Conservation (phyloP, 2,888 invertebrate genomes). For the Tetragonula carbonaria region DNA sequence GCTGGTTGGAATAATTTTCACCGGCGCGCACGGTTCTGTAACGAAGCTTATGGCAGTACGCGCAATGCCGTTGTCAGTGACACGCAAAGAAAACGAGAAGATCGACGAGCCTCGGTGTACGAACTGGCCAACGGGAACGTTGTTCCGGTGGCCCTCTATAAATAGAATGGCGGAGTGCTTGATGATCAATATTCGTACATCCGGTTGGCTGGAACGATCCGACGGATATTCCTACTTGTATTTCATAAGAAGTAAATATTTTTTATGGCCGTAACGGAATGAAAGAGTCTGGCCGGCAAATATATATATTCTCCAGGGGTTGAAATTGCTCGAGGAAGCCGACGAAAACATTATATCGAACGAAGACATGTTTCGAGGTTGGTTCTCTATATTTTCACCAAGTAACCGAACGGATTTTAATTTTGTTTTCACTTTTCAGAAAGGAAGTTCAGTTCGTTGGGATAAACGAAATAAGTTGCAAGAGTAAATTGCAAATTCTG, state of each 20-base stretch:
- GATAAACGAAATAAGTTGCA: too few species aligned
- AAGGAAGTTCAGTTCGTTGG: too few species aligned
- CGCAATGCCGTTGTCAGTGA: slow-evolving; percentile 42
- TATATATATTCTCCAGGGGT: neutral
- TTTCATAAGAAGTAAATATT: slow-evolving; percentile 53
- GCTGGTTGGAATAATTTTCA: slow-evolving; percentile 39
- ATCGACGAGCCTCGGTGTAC: slow-evolving; percentile 44
- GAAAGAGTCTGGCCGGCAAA: neutral
- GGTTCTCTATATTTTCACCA: too few species aligned
- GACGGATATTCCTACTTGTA: slow-evolving; percentile 58
- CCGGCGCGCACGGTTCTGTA: neutral
- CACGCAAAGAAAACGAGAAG: slow-evolving; percentile 64
- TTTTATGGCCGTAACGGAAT: slow-evolving; percentile 17
- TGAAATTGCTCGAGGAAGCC: too few species aligned
- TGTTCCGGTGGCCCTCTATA: slow-evolving; percentile 65
- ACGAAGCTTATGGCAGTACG: slow-evolving; percentile 21
- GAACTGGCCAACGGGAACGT: slow-evolving; percentile 61
- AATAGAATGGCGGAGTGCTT: slow-evolving; percentile 60
- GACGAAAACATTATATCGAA: too few species aligned
- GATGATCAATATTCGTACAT: slow-evolving; percentile 66
- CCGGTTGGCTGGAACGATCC: slow-evolving; percentile 54
- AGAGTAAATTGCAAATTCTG: too few species aligned
- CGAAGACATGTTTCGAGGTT: too few species aligned
- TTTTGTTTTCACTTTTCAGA: too few species aligned
- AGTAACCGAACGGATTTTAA: too few species aligned